phyloP scores from a whole-genome alignment of 2,888 invertebrate species.

The Coelopa pilipes region DNA sequence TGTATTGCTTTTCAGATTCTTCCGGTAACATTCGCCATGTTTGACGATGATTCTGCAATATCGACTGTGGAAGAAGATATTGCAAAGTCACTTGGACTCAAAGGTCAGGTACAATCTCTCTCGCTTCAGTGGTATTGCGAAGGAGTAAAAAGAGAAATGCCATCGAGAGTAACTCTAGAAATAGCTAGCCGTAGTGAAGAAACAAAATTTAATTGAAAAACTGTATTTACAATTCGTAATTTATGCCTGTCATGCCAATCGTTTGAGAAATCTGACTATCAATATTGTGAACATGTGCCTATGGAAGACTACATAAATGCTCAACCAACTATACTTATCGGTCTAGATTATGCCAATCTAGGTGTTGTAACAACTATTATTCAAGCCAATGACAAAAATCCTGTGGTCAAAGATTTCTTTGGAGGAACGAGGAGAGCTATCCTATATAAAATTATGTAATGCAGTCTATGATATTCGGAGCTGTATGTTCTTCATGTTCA shows the following conservation, averaged over 20 bases:
- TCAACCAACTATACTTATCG: not conserved
- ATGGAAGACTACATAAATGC: not conserved
- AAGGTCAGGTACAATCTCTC: not conserved
- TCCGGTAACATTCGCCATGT: slow-evolving; percentile 38
- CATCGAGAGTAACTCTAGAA: not conserved
- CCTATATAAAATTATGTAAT: slow-evolving; percentile 41
- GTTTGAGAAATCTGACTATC: not conserved
- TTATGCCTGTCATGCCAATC: not conserved
- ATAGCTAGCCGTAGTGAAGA: not conserved
- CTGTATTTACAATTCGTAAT: not conserved
- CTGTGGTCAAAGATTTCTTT: slow-evolving; percentile 40
- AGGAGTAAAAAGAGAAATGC: not conserved
- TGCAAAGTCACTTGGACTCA: slow-evolving; percentile 1
- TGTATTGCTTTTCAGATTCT: slow-evolving; percentile 38
- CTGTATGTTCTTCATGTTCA: slow-evolving; percentile 31
- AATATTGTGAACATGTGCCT: not conserved
- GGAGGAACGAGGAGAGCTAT: slow-evolving; percentile 40
- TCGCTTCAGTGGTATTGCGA: slow-evolving; percentile 13
- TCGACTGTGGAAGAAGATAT: slow-evolving; percentile 37
- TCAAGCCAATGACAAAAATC: not conserved
- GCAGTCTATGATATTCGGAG: slow-evolving; percentile 44
- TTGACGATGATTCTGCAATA: slow-evolving; percentile 24
- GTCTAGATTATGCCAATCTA: slow-evolving; percentile 1
- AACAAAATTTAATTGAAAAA: not conserved
- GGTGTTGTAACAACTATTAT: not conserved